Conservation (phyloP, 1,140 invertebrate genomes). For the Thaumatotibia leucotreta region DNA sequence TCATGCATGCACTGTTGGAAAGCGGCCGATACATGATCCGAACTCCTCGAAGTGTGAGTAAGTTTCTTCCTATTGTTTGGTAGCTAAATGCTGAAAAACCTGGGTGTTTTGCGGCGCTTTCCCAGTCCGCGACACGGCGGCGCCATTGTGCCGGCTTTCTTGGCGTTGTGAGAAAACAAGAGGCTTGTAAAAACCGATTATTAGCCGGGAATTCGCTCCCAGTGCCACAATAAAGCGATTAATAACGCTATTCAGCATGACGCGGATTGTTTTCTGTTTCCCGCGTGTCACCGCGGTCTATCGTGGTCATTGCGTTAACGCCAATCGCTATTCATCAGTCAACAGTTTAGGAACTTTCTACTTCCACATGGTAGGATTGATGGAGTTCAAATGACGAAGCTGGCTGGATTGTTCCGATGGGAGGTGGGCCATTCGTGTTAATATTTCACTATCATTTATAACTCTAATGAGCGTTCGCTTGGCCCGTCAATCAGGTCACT, state of each 20-base stretch:
- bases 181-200: background rate
- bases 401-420: conserved; percentile 20
- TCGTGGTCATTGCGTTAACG: background rate
- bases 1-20: conserved; percentile 51
- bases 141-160: conserved; percentile 5
- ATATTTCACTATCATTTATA: background rate
- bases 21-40: conserved; percentile 47
- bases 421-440: background rate
- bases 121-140: conserved; percentile 23
- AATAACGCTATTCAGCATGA: conserved; percentile 10
- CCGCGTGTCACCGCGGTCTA: background rate
- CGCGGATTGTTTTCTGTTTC: conserved; percentile 5
- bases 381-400: conserved; percentile 17
- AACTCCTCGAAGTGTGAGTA: conserved; percentile 50
- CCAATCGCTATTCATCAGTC: background rate
- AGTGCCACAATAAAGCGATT: conserved; percentile 6
- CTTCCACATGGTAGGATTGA: background rate
- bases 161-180: background rate
- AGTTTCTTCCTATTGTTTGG: conserved; percentile 69
- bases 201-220: conserved; percentile 9
- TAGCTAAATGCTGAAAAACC: conserved; percentile 42
- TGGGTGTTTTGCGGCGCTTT: conserved; percentile 40
- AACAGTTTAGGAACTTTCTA: background rate
- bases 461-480: background rate
- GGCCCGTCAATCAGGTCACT: background rate